These are phyloP conservation scores for Dryocosmus kuriphilus DNA, from an alignment of 2,888 invertebrate genomes.

Conservation along the genomic window DNA sequence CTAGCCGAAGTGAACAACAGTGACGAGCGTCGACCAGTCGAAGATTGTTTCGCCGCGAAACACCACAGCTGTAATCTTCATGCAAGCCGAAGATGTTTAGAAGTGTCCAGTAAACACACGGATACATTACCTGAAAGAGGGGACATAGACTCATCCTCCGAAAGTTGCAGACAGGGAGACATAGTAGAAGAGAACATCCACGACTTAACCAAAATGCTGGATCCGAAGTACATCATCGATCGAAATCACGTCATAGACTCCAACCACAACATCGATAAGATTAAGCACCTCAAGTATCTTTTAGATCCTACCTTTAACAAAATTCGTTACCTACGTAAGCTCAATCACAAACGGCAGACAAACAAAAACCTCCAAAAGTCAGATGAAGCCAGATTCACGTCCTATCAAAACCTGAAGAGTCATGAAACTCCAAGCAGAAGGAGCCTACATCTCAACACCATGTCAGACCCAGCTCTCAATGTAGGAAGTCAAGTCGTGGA, in stretches of 20 bases:
- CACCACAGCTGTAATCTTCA: conserved; percentile 62
- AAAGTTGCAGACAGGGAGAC: conserved; percentile 58
- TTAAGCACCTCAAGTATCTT: conserved; percentile 71
- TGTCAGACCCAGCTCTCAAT: conserved; percentile 72
- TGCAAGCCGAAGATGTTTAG: conserved; percentile 63
- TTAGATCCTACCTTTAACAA: conserved; percentile 73
- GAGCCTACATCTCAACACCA: conserved; percentile 65
- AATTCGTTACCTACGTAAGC: conserved; percentile 68
- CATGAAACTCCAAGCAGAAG: conserved; percentile 59
- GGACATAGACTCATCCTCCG: conserved; percentile 60
- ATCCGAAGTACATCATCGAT: conserved; percentile 70
- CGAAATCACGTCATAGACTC: conserved; percentile 72
- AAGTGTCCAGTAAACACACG: conserved; percentile 60
- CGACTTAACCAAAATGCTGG: conserved; percentile 73
- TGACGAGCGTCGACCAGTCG: conserved; percentile 67
- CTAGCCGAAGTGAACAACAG: conserved; percentile 70
- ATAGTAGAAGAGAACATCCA: conserved; percentile 72
- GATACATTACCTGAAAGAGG: conserved; percentile 70
- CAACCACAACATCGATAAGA: conserved; percentile 74
- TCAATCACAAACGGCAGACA: conserved; percentile 66
- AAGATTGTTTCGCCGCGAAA: conserved; percentile 72
- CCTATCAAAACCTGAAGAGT: conserved; percentile 72
- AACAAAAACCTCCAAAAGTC: conserved; percentile 61
- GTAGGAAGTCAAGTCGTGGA: conserved; percentile 56
- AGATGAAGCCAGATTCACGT: conserved; percentile 69